Percentiles rank a stretch among this genome's conserved stretches.
phyloP scores from a whole-genome alignment of 2,113 vertebrate genomes.

The Neogale vison region DNA sequence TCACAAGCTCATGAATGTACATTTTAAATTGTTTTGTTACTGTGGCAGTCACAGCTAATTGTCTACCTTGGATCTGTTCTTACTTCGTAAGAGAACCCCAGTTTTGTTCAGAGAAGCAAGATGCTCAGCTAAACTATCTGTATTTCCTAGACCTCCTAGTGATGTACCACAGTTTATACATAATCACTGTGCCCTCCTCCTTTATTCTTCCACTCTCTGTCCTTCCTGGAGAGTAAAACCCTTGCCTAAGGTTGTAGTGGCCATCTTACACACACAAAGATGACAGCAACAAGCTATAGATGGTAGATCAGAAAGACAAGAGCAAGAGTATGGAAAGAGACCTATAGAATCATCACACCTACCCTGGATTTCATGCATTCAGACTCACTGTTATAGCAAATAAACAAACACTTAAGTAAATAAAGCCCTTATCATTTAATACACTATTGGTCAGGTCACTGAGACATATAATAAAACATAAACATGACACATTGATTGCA shows the following conservation, averaged over 20 bases:
- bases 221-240: not conserved
- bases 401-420: not conserved
- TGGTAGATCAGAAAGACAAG: not conserved
- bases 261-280: not conserved
- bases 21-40: not conserved
- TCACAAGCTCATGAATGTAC: not conserved
- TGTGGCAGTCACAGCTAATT: not conserved
- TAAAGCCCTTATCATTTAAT: slow-evolving; percentile 9
- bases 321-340: not conserved
- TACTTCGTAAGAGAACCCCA: not conserved
- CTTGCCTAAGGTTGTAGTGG: not conserved
- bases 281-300: not conserved
- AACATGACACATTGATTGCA: not conserved
- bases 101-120: not conserved
- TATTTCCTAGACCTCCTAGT: not conserved
- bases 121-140: not conserved
- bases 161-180: not conserved
- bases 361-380: not conserved
- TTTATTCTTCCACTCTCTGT: not conserved
- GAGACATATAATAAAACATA: not conserved
- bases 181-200: not conserved
- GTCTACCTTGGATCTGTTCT: not conserved
- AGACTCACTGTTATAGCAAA: not conserved
- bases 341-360: not conserved
- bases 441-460: not conserved